Percentiles rank a stretch among this genome's conserved stretches.
Conservation (phyloP, 2,113 vertebrate genomes). For the Condylura cristata region DNA sequence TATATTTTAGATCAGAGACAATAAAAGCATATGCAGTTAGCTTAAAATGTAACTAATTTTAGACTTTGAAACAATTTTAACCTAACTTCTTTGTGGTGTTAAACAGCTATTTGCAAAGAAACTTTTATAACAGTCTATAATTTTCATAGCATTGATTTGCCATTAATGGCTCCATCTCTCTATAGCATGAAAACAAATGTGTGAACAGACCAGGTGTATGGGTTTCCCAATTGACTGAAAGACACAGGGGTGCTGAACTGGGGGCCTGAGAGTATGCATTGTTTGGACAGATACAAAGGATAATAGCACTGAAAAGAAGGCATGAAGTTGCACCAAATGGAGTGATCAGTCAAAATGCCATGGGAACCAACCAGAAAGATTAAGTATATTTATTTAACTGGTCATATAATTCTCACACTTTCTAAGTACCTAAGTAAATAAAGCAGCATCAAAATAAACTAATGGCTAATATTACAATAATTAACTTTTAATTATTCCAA, state of each 20-base stretch:
- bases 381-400: neutral
- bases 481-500: neutral
- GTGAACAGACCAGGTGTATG: slow-evolving; percentile 40
- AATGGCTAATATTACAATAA: neutral
- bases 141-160: slow-evolving; percentile 76
- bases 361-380: neutral
- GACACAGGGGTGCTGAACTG: neutral
- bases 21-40: slow-evolving; percentile 88
- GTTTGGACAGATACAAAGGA: neutral
- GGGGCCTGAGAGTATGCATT: neutral
- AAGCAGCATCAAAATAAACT: neutral
- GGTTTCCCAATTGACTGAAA: neutral
- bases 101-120: slow-evolving; percentile 84
- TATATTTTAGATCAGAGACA: slow-evolving; percentile 90
- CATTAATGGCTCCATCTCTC: slow-evolving; percentile 70
- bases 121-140: slow-evolving; percentile 81
- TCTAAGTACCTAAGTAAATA: neutral
- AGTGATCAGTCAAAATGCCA: neutral
- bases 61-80: slow-evolving; percentile 87
- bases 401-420: neutral
- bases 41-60: slow-evolving; percentile 88
- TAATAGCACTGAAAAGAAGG: neutral
- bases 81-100: slow-evolving; percentile 84
- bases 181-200: slow-evolving; percentile 67
- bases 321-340: neutral